A percentile compares a stretch with the other conserved stretches of the same genome.
Conservation (phyloP, 2,888 invertebrate species). For the Brenthis hecate region DNA sequence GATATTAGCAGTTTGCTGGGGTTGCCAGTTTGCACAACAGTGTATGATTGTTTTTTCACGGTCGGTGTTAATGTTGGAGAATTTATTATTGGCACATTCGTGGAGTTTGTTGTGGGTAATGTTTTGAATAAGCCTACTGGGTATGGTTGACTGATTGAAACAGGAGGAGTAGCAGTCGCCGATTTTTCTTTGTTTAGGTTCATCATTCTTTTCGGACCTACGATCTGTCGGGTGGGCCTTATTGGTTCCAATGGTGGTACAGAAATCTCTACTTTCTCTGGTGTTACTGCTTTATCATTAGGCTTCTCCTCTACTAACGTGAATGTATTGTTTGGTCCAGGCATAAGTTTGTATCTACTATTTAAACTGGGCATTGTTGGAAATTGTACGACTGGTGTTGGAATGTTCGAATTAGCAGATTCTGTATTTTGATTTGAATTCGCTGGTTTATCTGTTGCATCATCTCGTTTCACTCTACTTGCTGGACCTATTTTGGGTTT, state of each 20-base stretch:
- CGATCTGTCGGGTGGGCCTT: conserved; percentile 6
- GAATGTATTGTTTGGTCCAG: conserved; percentile 72
- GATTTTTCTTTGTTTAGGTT: not conserved
- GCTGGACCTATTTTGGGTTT: conserved; percentile 72
- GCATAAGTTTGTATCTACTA: conserved; percentile 65
- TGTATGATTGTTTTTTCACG: conserved; percentile 74
- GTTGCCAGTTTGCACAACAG: conserved; percentile 71
- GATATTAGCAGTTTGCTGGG: conserved; percentile 75
- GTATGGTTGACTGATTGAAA: conserved; percentile 54
- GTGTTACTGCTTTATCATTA: conserved; percentile 30
- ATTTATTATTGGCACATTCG: conserved; percentile 38
- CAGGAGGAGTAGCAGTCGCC: not conserved
- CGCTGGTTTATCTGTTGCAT: conserved; percentile 34
- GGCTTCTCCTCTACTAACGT: conserved; percentile 62
- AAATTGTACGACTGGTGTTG: conserved; percentile 52
- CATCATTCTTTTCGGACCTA: conserved; percentile 16
- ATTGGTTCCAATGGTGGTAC: conserved; percentile 7
- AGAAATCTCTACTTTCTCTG: conserved; percentile 8
- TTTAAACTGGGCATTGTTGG: conserved; percentile 58
- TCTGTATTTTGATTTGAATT: conserved; percentile 24
- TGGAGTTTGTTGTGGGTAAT: conserved; percentile 45
- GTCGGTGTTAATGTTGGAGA: conserved; percentile 61
- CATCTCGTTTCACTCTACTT: conserved; percentile 58
- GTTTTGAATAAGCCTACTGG: conserved; percentile 74
- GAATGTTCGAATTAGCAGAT: conserved; percentile 28